Evolutionary conservation across 2,888 invertebrate genomes (phyloP), one percentile per base, ranked within the genome.

Genomic region (Parelbella ahira): DNA sequence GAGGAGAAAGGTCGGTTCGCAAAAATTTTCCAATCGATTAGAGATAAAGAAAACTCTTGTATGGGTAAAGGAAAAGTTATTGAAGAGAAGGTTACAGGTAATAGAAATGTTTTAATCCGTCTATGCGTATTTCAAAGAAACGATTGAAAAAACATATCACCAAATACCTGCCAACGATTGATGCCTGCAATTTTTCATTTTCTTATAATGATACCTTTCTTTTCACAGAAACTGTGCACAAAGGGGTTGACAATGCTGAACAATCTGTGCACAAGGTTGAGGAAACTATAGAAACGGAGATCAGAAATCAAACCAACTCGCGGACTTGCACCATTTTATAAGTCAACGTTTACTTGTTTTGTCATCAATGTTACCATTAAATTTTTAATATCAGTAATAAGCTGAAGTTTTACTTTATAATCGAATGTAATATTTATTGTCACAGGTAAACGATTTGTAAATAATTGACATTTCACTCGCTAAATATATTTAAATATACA

Each of bases 1-100:
- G 67, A 68, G 21, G 83, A 83, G 32, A 84, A 83, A 43, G 83
- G 87, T 5, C 68, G 84, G 4, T 79, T 87, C 37, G 75, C 86
- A 1, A 69, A 75, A 9, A 68, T 87, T 34, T 87, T 87, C 47
- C 81, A 84, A 47, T 75, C 78, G 0, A 78, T 87, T 39, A 68
- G 75, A 53, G 84, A 83, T 47, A 86, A 84, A 47, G 86, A 88
- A 53, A 65, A 81, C 50, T 87, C 84, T 9, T 88, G 87, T 49
- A 87, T 88, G 78, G 77, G 87, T 3, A 86, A 75, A 64, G 86
- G 84, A 13, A 86, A 87, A 59, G 87, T 88, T 29, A 83, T 87
- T 33, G 87, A 87, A 61, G 82, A 84, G 54, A 67, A 69, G 48
- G 67, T 82, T 57, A 66, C 70, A 51, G 86, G 86, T 88, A 10